These are phyloP conservation scores for Paguma larvata DNA, from an alignment of 2,797 vertebrate species.

Conservation along the genomic window DNA sequence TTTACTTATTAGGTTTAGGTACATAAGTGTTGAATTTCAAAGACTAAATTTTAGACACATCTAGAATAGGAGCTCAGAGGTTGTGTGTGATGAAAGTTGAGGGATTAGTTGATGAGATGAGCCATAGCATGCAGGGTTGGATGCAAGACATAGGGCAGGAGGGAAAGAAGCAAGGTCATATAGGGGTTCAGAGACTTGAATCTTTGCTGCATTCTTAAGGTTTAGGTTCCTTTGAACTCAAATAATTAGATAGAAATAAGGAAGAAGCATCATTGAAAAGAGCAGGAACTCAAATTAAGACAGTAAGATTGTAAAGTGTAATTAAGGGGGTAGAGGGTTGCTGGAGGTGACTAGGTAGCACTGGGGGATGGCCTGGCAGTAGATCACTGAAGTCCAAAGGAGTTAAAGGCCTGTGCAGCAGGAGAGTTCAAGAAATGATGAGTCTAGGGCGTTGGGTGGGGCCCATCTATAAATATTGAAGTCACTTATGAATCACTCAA, in stretches of 20 bases:
- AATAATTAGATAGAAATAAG: neutral
- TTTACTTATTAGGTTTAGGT: neutral
- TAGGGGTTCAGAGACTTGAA: neutral
- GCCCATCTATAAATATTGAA: constrained; percentile 74
- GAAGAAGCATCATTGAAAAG: neutral
- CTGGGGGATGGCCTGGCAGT: neutral
- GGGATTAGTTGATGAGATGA: neutral
- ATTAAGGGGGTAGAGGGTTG: constrained; percentile 43
- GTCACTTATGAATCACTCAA: constrained; percentile 78
- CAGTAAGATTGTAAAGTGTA: neutral
- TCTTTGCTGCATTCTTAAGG: constrained; percentile 5
- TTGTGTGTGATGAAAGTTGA: neutral
- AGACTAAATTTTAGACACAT: neutral
- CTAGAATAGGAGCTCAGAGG: neutral
- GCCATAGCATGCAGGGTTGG: neutral
- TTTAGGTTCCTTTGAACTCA: neutral
- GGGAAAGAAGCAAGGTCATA: neutral
- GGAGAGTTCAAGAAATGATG: constrained; percentile 65
- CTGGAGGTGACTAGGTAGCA: neutral
- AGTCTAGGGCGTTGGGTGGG: constrained; percentile 74
- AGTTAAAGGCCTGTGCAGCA: neutral
- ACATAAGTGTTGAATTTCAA: neutral
- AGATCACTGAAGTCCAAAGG: constrained; percentile 29
- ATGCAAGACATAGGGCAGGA: neutral
- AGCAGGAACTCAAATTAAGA: neutral